These are phyloP conservation scores for Strongylocentrotus purpuratus DNA, from an alignment of 35 echinoderm and acorn worm genomes.

Conservation along the genomic window DNA sequence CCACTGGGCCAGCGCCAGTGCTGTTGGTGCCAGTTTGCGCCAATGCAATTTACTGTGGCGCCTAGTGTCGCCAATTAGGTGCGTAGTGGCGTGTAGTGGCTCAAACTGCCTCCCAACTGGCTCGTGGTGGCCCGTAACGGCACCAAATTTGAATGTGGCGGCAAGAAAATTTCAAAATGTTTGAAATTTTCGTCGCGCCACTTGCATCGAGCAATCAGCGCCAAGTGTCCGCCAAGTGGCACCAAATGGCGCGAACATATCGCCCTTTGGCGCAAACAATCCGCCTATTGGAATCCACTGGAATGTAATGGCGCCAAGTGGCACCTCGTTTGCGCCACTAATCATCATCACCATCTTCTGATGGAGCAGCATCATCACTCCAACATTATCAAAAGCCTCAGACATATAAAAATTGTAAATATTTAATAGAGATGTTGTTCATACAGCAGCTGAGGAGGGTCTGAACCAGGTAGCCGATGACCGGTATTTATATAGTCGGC, in stretches of 20 bases:
- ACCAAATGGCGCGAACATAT: conserved; percentile 43
- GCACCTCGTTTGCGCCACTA: too few relatives aligned
- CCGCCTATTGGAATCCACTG: conserved; percentile 53
- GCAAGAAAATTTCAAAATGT: too few relatives aligned
- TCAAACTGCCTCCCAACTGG: conserved; percentile 21
- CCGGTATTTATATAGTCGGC: conserved; percentile 15
- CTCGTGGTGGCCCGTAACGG: neutral
- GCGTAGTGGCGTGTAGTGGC: neutral
- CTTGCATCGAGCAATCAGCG: neutral
- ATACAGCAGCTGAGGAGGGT: conserved; percentile 37
- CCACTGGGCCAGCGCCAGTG: too few relatives aligned
- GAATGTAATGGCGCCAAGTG: conserved; percentile 49
- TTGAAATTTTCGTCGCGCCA: too few relatives aligned
- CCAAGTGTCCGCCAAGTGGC: conserved; percentile 52
- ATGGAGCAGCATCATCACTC: conserved; percentile 32
- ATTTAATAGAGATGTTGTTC: conserved; percentile 35
- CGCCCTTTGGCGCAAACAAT: conserved; percentile 46
- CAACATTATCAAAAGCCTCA: conserved; percentile 27
- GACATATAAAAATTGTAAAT: conserved; percentile 44
- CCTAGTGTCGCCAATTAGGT: neutral
- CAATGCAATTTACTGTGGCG: neutral
- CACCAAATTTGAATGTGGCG: too few relatives aligned
- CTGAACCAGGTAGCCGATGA: conserved; percentile 26
- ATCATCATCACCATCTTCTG: too few relatives aligned
- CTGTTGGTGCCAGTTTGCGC: neutral